These are phyloP conservation scores for Gandaritis pyraliata DNA, from an alignment of 2,888 invertebrate genomes.

Conservation along the genomic window DNA sequence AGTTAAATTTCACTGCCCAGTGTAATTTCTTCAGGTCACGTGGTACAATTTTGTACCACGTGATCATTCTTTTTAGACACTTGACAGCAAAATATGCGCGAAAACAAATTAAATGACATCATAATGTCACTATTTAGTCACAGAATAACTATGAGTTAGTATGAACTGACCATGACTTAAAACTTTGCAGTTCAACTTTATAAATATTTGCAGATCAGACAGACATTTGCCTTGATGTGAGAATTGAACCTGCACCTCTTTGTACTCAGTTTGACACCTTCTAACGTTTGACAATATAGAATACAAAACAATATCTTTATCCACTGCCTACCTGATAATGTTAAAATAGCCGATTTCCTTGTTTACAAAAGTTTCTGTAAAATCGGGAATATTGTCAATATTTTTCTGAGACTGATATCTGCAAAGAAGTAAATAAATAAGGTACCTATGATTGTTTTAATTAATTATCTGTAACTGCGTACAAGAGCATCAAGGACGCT, in stretches of 20 bases:
- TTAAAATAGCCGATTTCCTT: constrained; percentile 27
- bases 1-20: too few relatives aligned
- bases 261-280: too few relatives aligned
- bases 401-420: constrained; percentile 24
- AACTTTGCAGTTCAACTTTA: too few relatives aligned
- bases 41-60: too few relatives aligned
- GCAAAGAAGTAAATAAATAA: background rate
- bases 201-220: too few relatives aligned
- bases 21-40: too few relatives aligned
- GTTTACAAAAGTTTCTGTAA: constrained; percentile 29
- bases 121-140: too few relatives aligned
- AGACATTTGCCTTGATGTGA: background rate
- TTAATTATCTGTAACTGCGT: background rate
- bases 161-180: too few relatives aligned
- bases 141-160: too few relatives aligned
- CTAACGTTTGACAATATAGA: background rate
- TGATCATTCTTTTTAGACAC: too few relatives aligned
- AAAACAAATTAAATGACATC: too few relatives aligned
- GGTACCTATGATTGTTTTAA: background rate
- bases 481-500: background rate
- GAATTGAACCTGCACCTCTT: background rate
- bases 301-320: background rate
- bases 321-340: constrained; percentile 8
- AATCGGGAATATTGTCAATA: constrained; percentile 22
- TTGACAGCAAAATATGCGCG: too few relatives aligned